Evolutionary conservation across 2,113 vertebrate species (phyloP).

Genomic region (Alexandromys fortis): DNA sequence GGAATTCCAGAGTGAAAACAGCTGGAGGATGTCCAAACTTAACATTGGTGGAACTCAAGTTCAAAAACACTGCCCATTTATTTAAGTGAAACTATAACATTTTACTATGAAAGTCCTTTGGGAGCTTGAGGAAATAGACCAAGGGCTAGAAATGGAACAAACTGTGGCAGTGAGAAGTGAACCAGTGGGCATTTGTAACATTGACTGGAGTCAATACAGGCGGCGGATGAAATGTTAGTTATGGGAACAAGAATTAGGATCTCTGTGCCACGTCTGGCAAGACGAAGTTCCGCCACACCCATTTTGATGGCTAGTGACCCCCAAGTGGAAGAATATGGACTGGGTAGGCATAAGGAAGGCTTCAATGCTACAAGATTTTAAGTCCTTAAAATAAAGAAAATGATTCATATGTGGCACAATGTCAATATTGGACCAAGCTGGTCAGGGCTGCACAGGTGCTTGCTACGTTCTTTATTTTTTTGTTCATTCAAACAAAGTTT

Average conservation of each 20-base stretch:
- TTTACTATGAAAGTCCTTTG: not conserved
- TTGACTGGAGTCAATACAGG: not conserved
- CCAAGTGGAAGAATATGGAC: rapidly evolving
- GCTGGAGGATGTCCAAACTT: not conserved
- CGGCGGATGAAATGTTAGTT: not conserved
- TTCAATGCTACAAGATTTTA: not conserved
- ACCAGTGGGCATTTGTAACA: not conserved
- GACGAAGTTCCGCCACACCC: not conserved
- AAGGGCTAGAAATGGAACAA: not conserved
- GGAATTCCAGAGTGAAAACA: conserved; percentile 2
- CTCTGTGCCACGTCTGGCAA: not conserved
- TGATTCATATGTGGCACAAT: not conserved
- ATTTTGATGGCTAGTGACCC: not conserved
- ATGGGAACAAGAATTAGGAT: not conserved
- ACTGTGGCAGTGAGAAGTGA: not conserved
- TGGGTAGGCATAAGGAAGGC: not conserved
- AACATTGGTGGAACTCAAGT: not conserved
- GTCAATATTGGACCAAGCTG: not conserved
- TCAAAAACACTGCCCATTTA: conserved; percentile 10
- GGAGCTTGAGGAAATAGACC: not conserved
- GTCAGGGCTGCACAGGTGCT: not conserved
- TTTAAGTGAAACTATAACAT: not conserved
- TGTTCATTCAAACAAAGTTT: not conserved
- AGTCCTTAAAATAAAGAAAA: conserved; percentile 32
- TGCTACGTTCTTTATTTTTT: not conserved